Conservation (phyloP, 2,888 invertebrate genomes). For the Anorthoa munda region DNA sequence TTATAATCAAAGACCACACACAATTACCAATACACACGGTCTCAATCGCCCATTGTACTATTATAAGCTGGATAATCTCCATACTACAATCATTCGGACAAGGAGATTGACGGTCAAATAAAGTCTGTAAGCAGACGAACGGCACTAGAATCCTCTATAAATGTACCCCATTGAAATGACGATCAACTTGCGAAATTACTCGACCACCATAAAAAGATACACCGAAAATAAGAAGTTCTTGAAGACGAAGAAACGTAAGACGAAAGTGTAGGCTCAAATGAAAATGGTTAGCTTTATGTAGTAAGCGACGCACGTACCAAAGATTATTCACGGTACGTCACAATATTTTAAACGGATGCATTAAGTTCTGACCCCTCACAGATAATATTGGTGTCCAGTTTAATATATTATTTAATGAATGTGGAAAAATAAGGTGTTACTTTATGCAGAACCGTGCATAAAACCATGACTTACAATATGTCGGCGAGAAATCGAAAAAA, state of each 20-base stretch:
- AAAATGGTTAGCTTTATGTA: constrained; percentile 58
- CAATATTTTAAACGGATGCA: constrained; percentile 87
- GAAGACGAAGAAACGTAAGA: constrained; percentile 19
- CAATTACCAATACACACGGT: constrained; percentile 63
- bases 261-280: constrained; percentile 57
- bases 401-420: constrained; percentile 83
- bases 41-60: constrained; percentile 77
- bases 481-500: constrained; percentile 64
- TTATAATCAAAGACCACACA: constrained; percentile 59
- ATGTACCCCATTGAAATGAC: constrained; percentile 87
- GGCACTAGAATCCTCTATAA: constrained; percentile 79
- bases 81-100: constrained; percentile 78
- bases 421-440: constrained; percentile 75
- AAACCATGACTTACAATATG: constrained; percentile 59
- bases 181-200: constrained; percentile 84
- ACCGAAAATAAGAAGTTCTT: constrained; percentile 49
- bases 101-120: constrained; percentile 80
- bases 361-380: constrained; percentile 82
- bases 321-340: constrained; percentile 86
- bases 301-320: constrained; percentile 76
- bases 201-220: constrained; percentile 75
- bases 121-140: constrained; percentile 81
- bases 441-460: constrained; percentile 63
- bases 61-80: constrained; percentile 75
- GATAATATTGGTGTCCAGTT: constrained; percentile 83